Base-by-base conservation (phyloP, 2,888 invertebrate genomes). In the Cosmopolites sordidus region DNA sequence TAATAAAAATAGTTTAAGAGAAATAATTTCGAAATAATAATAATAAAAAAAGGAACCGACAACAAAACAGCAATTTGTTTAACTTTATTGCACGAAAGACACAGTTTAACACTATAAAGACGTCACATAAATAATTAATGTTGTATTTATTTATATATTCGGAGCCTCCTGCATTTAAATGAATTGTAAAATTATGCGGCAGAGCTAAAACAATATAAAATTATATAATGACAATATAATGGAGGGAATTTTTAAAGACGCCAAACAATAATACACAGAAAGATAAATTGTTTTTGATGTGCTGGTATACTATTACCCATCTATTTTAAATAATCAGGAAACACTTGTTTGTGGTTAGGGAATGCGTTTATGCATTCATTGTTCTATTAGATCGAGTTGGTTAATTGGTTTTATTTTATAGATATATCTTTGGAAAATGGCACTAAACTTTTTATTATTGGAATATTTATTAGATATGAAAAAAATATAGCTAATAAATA, bases 41-140 rank as follows among this genome's bases (percentile, higher is more conserved):
- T 40, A 22, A 22, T 41, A 44, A 45, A 48, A 49, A 49, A 49
- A 48, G 39, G 38, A 22, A 3, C 22, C 22, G 22, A 40, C 39
- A 49, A 46, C 45, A 49, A 39, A 37, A 38, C 42, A 51, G 41
- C 56, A 51, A 51, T 43, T 51, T 56, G 56, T 51, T 56, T 16
- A 40, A 18, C 40, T 38, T 42, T 38, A 43, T 40, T 44, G 43
- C 55, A 48, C 47, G 48, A 44, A 50, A 49, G 45, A 50, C 50
- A 54, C 57, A 57, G 49, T 54, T 57, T 57, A 57, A 57, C 57
- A 57, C 57, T 50, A 57, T 58, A 56, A 54, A 56, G 60, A 58
- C 57, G 60, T 60, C 58, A 57, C 57, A 56, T 60, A 53, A 58
- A 60, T 60, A 58, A 60, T 60, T 57, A 58, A 60, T 60, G 57